Conservation (phyloP, 2,113 vertebrate genomes). For the Indicator indicator region DNA sequence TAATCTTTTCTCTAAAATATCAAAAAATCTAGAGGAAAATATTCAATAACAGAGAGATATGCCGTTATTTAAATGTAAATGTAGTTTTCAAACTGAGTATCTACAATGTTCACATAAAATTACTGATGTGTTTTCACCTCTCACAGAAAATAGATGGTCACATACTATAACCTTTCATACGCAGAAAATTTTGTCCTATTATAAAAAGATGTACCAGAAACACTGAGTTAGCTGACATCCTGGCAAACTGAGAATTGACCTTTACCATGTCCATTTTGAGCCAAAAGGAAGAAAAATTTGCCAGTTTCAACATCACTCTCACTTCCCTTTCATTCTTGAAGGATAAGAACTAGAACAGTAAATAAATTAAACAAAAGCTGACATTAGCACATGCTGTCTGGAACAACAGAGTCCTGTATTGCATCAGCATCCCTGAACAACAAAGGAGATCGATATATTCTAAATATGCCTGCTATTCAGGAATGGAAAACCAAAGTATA, state of each 20-base stretch:
- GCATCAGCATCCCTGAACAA: constrained; percentile 25
- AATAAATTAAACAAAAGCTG: constrained; percentile 27
- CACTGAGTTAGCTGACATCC: constrained; percentile 9
- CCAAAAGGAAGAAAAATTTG: constrained; percentile 51
- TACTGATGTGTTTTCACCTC: neutral
- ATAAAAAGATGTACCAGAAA: constrained; percentile 16
- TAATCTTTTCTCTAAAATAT: neutral
- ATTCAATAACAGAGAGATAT: neutral
- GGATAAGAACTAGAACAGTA: constrained; percentile 56
- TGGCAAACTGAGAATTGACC: constrained; percentile 44
- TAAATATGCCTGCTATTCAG: constrained; percentile 11
- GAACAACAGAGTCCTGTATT: constrained; percentile 12
- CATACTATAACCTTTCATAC: neutral
- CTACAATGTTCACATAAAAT: neutral
- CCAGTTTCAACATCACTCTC: constrained; percentile 55
- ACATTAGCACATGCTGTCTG: constrained; percentile 19
- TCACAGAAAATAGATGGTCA: neutral
- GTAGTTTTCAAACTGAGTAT: constrained; percentile 8
- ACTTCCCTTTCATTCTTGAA: constrained; percentile 46
- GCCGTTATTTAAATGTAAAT: neutral
- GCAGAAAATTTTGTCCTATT: neutral
- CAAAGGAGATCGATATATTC: constrained; percentile 43
- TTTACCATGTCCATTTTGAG: constrained; percentile 25
- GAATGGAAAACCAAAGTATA: constrained; percentile 4
- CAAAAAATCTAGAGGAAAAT: neutral